Evolutionary conservation across 2,888 invertebrate species (phyloP).

Genomic region (Melanotus villosus): DNA sequence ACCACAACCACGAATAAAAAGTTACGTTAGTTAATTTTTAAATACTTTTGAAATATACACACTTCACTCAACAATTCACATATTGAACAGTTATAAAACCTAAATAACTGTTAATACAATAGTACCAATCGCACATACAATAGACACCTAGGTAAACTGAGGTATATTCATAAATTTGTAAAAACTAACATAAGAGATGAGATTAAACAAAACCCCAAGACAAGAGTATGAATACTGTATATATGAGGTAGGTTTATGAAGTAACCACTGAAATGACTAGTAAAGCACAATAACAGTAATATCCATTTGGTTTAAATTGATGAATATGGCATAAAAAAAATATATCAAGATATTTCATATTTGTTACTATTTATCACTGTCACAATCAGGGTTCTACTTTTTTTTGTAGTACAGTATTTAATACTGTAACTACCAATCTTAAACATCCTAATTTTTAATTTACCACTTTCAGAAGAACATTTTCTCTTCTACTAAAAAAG

Average conservation of each 20-base stretch:
- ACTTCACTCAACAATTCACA: too few relatives aligned
- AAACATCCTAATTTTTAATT: slow-evolving; percentile 40
- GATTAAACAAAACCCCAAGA: slow-evolving; percentile 41
- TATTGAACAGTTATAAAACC: not conserved
- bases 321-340: slow-evolving; percentile 50
- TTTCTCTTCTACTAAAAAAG: slow-evolving; percentile 45
- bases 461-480: slow-evolving; percentile 42
- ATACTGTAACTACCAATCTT: slow-evolving; percentile 40
- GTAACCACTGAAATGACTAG: slow-evolving; percentile 59
- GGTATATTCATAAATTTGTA: slow-evolving; percentile 25
- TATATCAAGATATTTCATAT: slow-evolving; percentile 46
- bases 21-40: not conserved
- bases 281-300: slow-evolving; percentile 59
- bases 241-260: slow-evolving; percentile 61
- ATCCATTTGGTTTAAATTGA: slow-evolving; percentile 62
- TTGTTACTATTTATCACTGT: slow-evolving; percentile 51
- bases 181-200: slow-evolving; percentile 40
- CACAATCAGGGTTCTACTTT: slow-evolving; percentile 59
- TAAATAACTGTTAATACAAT: not conserved
- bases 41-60: not conserved
- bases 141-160: slow-evolving; percentile 26
- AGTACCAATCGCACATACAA: not conserved
- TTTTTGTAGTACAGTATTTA: slow-evolving; percentile 33
- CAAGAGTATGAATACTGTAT: slow-evolving; percentile 59
- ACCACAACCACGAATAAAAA: not conserved